Conservation (phyloP, 2,113 vertebrate species). For the Marmota flaviventris region DNA sequence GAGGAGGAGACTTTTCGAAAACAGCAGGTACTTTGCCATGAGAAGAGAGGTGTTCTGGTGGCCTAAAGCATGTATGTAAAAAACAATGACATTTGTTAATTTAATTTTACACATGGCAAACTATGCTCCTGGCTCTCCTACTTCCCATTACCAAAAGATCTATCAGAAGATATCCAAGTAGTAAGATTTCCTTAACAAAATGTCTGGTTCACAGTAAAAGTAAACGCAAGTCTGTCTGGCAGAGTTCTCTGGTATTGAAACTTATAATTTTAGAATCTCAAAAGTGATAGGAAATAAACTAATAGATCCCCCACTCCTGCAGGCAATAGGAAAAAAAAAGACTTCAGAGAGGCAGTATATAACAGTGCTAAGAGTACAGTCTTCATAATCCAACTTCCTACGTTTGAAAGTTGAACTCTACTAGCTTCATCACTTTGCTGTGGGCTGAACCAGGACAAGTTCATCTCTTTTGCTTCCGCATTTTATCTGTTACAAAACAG, state of each 20-base stretch:
- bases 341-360: background rate
- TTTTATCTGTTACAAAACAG: background rate
- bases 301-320: background rate
- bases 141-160: accelerated
- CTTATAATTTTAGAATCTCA: constrained; percentile 18
- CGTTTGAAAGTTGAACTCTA: background rate
- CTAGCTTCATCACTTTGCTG: background rate
- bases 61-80: background rate
- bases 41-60: accelerated
- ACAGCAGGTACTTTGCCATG: constrained; percentile 89
- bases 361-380: background rate
- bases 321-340: background rate
- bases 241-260: background rate
- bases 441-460: background rate
- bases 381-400: background rate
- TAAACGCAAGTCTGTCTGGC: background rate
- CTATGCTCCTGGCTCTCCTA: background rate
- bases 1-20: constrained; percentile 92
- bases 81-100: background rate
- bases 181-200: background rate
- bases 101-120: background rate
- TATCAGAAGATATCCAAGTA: background rate
- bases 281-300: background rate
- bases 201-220: background rate
- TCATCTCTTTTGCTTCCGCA: background rate